Evolutionary conservation across 2,888 invertebrate species (phyloP).

Genomic region (Drosophila anomelani): DNA sequence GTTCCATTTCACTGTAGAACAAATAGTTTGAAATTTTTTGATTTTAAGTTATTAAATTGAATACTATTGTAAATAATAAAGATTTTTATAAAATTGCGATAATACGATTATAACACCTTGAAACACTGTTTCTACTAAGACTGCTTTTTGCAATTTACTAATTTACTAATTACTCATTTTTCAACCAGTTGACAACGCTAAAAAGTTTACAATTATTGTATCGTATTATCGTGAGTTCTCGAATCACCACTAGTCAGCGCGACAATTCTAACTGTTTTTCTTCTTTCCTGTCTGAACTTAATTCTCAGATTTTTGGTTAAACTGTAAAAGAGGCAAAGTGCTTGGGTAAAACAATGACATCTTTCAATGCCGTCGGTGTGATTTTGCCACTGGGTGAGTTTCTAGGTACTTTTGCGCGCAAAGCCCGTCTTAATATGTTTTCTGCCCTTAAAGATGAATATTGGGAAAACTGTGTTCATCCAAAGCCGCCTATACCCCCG

Average conservation of each 20-base stretch:
- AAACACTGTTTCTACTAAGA: neutral
- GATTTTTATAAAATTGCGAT: too few species aligned
- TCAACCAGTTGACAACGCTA: too few species aligned
- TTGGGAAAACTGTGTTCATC: neutral
- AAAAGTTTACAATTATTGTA: neutral
- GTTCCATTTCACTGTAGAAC: too few species aligned
- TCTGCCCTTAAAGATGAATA: neutral
- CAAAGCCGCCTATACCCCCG: neutral
- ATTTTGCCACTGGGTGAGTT: neutral
- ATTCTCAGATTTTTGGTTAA: neutral
- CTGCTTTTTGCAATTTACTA: neutral
- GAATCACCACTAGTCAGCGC: neutral
- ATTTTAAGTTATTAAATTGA: too few species aligned
- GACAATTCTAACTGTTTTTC: slow-evolving; percentile 8
- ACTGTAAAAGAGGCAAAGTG: neutral
- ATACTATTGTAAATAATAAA: too few species aligned
- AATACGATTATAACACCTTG: too few species aligned
- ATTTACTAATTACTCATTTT: too few species aligned
- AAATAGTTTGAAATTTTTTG: too few species aligned
- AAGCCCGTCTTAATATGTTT: neutral
- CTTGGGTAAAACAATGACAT: neutral
- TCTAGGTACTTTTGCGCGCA: too few species aligned
- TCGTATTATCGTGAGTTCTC: neutral
- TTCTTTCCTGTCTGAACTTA: neutral
- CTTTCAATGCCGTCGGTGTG: neutral